Conservation (phyloP, 2,113 vertebrate genomes). For the Calypte anna region DNA sequence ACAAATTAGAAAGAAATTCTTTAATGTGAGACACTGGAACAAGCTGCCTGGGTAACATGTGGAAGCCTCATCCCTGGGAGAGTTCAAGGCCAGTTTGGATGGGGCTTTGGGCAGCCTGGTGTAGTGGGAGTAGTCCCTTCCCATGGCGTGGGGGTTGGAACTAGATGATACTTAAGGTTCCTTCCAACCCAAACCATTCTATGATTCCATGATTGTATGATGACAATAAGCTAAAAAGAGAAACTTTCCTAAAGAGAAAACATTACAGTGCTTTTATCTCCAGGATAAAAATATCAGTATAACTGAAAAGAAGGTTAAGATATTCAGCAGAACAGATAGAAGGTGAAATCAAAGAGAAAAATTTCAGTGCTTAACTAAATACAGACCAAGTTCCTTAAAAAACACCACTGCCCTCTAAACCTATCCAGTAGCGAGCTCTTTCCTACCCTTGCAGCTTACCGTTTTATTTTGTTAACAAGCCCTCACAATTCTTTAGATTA, state of each 20-base stretch:
- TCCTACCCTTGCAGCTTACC: accelerated
- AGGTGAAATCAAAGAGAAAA: neutral
- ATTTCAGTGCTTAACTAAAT: neutral
- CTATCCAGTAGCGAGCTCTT: neutral
- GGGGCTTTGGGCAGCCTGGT: too few relatives aligned
- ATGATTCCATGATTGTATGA: too few relatives aligned
- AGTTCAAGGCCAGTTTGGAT: too few relatives aligned
- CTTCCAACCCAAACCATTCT: too few relatives aligned
- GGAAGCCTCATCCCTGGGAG: too few relatives aligned
- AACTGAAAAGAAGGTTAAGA: neutral
- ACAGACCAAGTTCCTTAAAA: neutral
- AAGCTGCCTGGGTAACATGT: too few relatives aligned
- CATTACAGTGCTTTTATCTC: neutral
- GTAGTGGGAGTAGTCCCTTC: too few relatives aligned
- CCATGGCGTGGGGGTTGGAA: too few relatives aligned
- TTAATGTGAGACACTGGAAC: too few relatives aligned
- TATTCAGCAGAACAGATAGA: neutral
- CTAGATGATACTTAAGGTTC: too few relatives aligned
- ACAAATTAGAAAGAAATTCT: too few relatives aligned
- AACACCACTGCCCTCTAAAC: neutral
- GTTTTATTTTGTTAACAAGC: neutral
- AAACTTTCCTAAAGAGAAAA: neutral
- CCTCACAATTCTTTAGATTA: neutral
- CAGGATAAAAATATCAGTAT: neutral
- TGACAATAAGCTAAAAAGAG: neutral